Conservation (phyloP, 1,140 invertebrate genomes). For the Helicoverpa zea region DNA sequence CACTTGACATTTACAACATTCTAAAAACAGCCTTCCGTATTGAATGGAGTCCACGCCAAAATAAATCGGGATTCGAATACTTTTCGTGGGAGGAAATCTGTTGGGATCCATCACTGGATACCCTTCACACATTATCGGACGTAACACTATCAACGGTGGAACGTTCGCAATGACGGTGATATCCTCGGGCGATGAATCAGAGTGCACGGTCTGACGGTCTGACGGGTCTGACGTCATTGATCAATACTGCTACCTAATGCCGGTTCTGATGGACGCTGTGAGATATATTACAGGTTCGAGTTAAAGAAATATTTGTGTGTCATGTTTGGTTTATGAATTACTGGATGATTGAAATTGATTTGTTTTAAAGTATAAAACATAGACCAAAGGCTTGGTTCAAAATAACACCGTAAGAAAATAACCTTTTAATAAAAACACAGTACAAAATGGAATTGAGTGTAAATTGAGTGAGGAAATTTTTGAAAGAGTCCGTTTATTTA, state of each 20-base stretch:
- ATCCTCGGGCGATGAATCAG: constrained; percentile 25
- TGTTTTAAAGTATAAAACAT: no score
- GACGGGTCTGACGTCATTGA: constrained; percentile 10
- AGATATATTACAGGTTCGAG: no score
- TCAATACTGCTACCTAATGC: constrained; percentile 25
- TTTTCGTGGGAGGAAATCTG: background rate
- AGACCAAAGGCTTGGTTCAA: no score
- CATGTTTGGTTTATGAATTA: no score
- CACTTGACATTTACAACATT: constrained; percentile 10
- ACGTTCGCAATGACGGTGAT: constrained; percentile 6
- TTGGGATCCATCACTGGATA: constrained; percentile 13
- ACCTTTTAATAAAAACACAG: no score
- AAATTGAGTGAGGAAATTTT: no score
- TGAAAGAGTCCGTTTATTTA: no score
- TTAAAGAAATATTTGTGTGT: no score
- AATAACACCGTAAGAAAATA: no score
- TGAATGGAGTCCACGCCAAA: background rate
- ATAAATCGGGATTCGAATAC: background rate
- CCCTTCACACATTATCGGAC: constrained; percentile 26
- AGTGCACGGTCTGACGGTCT: background rate
- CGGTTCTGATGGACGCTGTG: background rate
- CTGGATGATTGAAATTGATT: no score
- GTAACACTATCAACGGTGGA: background rate
- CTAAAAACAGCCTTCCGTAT: background rate
- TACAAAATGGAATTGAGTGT: no score